Percentiles rank a stretch among this genome's conserved stretches.
Evolutionary conservation across 1,140 invertebrate species (phyloP).

Genomic region (Sweltsa coloradensis): DNA sequence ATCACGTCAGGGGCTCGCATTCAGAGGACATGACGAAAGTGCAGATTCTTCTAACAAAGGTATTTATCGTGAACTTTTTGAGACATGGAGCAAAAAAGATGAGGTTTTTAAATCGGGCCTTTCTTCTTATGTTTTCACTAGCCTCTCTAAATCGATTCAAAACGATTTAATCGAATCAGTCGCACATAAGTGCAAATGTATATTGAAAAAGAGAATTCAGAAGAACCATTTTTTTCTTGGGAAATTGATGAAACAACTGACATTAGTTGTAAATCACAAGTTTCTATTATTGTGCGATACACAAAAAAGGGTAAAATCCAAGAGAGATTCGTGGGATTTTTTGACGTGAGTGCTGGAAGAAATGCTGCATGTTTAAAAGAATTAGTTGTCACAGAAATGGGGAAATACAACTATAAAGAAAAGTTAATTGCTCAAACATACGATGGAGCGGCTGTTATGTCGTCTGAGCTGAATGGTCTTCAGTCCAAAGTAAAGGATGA

Average conservation of each 20-base stretch:
- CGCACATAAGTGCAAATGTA: not conserved
- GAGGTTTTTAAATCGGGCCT: too few species aligned
- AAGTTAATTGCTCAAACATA: slow-evolving; percentile 16
- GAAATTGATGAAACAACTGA: slow-evolving; percentile 15
- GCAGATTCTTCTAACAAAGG: not conserved
- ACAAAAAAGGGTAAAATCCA: slow-evolving; percentile 4
- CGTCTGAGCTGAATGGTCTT: slow-evolving; percentile 9
- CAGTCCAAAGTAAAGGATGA: slow-evolving; percentile 11
- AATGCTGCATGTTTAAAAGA: slow-evolving; percentile 4
- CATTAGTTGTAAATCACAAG: slow-evolving; percentile 9
- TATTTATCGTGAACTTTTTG: slow-evolving; percentile 5
- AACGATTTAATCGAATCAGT: slow-evolving; percentile 16
- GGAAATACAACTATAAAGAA: slow-evolving; percentile 4
- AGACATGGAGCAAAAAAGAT: slow-evolving; percentile 10
- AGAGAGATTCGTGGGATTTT: slow-evolving; percentile 14
- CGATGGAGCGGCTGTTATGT: slow-evolving; percentile 14
- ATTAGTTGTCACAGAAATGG: slow-evolving; percentile 4
- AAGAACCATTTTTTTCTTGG: slow-evolving; percentile 10
- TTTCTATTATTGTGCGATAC: slow-evolving; percentile 11
- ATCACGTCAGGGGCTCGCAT: slow-evolving; percentile 5
- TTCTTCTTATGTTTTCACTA: too few species aligned
- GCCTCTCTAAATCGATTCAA: slow-evolving; percentile 11
- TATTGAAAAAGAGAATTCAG: slow-evolving; percentile 8
- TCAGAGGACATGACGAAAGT: slow-evolving; percentile 6
- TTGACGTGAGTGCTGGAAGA: slow-evolving; percentile 11